Evolutionary conservation across 2,888 invertebrate species (phyloP).

Genomic region (Seira ritae): DNA sequence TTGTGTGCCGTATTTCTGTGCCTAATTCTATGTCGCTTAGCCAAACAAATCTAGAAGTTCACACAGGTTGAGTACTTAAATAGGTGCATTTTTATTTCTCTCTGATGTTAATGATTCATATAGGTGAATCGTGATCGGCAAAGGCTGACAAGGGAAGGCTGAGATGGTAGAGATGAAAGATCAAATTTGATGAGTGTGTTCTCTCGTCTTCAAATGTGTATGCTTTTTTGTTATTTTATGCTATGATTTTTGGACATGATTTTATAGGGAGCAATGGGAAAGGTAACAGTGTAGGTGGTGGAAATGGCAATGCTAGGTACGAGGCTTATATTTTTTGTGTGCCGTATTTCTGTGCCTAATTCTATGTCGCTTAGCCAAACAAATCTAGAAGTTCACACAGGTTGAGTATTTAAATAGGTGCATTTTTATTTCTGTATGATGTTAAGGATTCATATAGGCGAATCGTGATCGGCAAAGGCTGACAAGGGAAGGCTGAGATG

Average conservation of each 20-base stretch:
- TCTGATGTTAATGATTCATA: neutral
- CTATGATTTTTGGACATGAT: conserved; percentile 35
- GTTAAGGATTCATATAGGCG: neutral
- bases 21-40: neutral
- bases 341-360: conserved; percentile 50
- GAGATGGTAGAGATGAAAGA: conserved; percentile 48
- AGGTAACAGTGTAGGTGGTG: conserved; percentile 62
- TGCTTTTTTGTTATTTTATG: conserved; percentile 3
- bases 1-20: conserved; percentile 51
- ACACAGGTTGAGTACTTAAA: neutral
- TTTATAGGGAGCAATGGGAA: conserved; percentile 40
- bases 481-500: conserved; percentile 60
- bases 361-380: neutral
- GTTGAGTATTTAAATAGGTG: neutral
- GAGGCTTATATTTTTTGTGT: conserved; percentile 18
- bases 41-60: neutral
- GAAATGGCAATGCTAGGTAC: conserved; percentile 48
- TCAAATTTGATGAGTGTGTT: neutral
- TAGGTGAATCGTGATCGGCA: neutral
- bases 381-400: neutral
- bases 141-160: conserved; percentile 45
- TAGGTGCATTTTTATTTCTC: neutral
- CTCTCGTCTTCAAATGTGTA: too few species aligned
- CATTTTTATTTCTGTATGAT: neutral
- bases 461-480: neutral